Base-by-base conservation (phyloP, 2,888 invertebrate genomes). In the Eilema depressum region DNA sequence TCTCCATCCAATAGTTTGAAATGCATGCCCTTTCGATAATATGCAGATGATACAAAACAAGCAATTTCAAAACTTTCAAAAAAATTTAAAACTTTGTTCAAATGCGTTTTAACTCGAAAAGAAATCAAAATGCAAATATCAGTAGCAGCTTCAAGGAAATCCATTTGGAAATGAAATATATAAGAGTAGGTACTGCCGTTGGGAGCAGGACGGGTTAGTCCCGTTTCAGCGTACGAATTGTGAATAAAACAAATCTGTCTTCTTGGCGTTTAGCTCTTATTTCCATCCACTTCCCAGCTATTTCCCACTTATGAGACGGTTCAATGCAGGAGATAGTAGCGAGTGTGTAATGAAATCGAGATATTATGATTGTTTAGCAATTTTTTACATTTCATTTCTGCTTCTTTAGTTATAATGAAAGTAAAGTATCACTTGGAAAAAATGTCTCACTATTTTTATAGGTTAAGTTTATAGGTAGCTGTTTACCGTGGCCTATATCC, bases 181-280 rank as follows among this genome's bases (percentile, higher is more conserved):
- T 56, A 64, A 61, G 23, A 61, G 62, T 65, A 68, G 53, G 28
- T 28, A 37, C 33, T 23, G 41, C 33, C 7, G 60, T 57, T 33
- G 63, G 61, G 25, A 56, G 65, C 64, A 56, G 37, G 60, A 69
- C 61, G 63, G 64, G 61, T 61, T 65, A 26, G 60, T 68, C 33
- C 56, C 71, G 69, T 66, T 69, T 70, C 72, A 71, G 65, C 75
- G 71, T 76, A 76, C 74, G 83, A 87, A 86, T 84, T 86, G 87
- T 88, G 91, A 90, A 93, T 93, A 92, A 93, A 92, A 93, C 92
- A 93, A 93, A 93, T 93, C 92, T 90, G 92, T 92, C 92, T 92
- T 90, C 88, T 87, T 88, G 86, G 86, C 92, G 90, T 92, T 93
- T 92, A 93, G 92, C 91, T 92, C 89, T 91, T 92, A 92, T 92